These are phyloP conservation scores for Saguinus imperator DNA, from an alignment of 2,113 vertebrate genomes.

Conservation along the genomic window DNA sequence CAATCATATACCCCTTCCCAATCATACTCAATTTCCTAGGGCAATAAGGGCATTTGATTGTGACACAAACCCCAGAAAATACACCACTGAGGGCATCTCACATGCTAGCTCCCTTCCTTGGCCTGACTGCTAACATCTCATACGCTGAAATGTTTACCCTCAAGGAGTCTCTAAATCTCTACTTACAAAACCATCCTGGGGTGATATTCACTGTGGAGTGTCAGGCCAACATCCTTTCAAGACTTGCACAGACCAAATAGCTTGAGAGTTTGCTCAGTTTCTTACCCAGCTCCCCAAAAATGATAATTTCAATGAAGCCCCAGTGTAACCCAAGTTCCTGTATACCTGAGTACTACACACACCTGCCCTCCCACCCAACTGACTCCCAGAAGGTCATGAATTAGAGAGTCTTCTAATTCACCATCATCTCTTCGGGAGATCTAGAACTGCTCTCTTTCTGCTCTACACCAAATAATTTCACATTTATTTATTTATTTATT, in stretches of 20 bases:
- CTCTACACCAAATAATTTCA: background rate
- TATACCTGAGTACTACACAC: background rate
- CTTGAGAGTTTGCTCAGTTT: constrained; percentile 14
- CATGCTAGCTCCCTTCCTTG: background rate
- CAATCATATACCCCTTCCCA: background rate
- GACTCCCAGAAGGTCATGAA: background rate
- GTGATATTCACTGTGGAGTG: background rate
- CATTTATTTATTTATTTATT: background rate
- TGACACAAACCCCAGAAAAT: background rate
- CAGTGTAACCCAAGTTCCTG: background rate
- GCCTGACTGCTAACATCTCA: background rate
- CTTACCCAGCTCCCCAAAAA: constrained; percentile 9
- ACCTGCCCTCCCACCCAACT: background rate
- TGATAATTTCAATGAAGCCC: background rate
- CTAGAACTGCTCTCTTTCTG: background rate
- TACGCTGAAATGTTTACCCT: background rate
- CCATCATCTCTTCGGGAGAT: background rate
- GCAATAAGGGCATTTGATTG: background rate
- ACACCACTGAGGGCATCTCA: background rate
- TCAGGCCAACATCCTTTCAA: background rate
- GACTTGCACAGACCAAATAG: background rate
- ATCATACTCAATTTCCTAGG: background rate
- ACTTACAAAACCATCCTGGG: background rate
- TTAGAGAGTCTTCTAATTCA: background rate
- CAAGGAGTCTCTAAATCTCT: background rate